Conservation (phyloP, 2,797 vertebrate species). For the Morelia viridis region DNA sequence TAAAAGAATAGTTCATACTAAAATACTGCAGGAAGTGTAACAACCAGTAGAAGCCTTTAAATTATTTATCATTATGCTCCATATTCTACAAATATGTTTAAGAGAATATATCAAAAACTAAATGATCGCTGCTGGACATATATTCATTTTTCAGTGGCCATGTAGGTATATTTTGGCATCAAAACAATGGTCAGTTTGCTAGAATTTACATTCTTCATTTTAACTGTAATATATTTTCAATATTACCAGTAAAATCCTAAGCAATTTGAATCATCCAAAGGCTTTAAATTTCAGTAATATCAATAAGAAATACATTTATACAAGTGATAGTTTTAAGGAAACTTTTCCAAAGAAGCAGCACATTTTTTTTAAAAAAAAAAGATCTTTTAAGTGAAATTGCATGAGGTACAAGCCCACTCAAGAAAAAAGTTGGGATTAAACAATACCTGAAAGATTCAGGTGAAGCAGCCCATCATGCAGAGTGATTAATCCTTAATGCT, state of each 20-base stretch:
- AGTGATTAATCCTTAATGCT: not conserved
- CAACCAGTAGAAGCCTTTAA: constrained; percentile 4
- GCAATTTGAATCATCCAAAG: not conserved
- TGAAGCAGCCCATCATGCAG: not conserved
- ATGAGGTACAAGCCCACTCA: not conserved
- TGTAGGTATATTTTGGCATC: constrained; percentile 31
- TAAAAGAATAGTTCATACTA: constrained; percentile 13
- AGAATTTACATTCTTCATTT: constrained; percentile 11
- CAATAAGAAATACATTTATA: not conserved
- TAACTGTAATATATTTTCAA: constrained; percentile 4
- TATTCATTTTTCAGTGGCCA: constrained; percentile 15
- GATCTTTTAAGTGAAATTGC: not conserved
- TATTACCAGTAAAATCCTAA: not conserved
- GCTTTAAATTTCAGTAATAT: not conserved
- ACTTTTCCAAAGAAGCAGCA: not conserved
- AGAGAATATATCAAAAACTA: constrained; percentile 6
- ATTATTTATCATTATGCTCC: not conserved
- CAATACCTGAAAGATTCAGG: not conserved
- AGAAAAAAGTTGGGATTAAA: not conserved
- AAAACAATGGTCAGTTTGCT: constrained; percentile 3
- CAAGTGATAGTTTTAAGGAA: not conserved
- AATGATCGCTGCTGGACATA: constrained; percentile 28
- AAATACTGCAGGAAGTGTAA: not conserved
- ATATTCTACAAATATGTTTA: constrained; percentile 4
- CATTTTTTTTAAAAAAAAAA: not conserved